Evolutionary conservation across 2,113 vertebrate genomes (phyloP).

Genomic region (Neogale vison): DNA sequence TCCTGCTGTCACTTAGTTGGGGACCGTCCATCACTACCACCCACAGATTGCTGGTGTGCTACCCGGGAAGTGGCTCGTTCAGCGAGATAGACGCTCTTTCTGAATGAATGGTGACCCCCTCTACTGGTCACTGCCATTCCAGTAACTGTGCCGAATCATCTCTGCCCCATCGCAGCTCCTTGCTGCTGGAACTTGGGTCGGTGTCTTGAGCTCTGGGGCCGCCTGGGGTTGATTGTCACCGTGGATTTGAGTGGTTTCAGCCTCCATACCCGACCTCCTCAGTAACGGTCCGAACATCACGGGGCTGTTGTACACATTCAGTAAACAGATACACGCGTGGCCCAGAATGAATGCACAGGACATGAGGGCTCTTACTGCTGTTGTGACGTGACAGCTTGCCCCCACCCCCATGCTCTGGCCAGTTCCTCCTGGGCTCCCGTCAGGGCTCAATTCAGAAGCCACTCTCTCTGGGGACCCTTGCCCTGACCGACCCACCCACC

Average conservation of each 20-base stretch:
- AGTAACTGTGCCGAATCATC: not conserved
- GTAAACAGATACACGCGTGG: rapidly evolving
- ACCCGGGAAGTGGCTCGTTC: not conserved
- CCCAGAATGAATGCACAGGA: not conserved
- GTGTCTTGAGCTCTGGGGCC: not conserved
- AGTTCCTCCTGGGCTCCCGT: not conserved
- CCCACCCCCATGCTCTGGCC: not conserved
- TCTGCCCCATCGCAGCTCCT: not conserved
- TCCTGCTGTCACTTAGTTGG: not conserved
- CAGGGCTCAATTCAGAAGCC: not conserved
- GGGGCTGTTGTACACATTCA: not conserved
- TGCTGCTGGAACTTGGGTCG: not conserved
- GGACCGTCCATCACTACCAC: not conserved
- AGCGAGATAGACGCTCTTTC: not conserved
- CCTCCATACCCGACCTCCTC: not conserved
- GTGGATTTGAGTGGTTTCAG: not conserved
- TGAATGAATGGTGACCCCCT: not conserved
- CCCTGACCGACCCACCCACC: not conserved
- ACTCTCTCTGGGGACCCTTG: not conserved
- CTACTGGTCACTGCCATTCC: not conserved
- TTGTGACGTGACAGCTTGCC: no score
- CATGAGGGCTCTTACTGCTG: not conserved
- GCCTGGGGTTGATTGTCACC: not conserved
- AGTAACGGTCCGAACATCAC: not conserved
- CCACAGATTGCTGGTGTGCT: not conserved